phyloP scores from a whole-genome alignment of 2,113 vertebrate species.

The Syngnathus scovelli region DNA sequence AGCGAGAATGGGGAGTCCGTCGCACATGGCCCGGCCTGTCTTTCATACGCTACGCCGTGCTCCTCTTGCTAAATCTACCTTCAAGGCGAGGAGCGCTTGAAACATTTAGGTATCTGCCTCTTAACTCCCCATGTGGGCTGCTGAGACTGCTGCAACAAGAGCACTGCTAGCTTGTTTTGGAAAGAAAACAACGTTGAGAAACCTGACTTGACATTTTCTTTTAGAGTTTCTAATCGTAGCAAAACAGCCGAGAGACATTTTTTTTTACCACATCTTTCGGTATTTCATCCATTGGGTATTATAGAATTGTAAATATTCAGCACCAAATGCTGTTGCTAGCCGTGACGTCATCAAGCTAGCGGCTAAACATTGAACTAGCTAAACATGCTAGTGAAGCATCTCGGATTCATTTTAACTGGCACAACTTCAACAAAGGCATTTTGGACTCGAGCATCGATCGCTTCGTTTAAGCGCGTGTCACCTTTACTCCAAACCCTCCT shows the following conservation, averaged over 20 bases:
- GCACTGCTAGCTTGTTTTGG: neutral
- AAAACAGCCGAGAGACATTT: constrained; percentile 2
- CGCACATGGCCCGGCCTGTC: constrained; percentile 15
- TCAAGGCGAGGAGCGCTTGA: constrained; percentile 22
- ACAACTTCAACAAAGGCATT: constrained; percentile 11
- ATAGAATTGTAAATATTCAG: too few species aligned
- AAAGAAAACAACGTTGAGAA: constrained; percentile 19
- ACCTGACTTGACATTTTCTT: constrained; percentile 10
- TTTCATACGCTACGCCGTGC: constrained; percentile 11
- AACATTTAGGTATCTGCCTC: constrained; percentile 31
- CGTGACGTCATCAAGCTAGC: too few species aligned
- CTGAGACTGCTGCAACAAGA: neutral
- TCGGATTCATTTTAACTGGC: constrained; percentile 14
- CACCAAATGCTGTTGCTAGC: too few species aligned
- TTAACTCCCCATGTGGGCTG: constrained; percentile 20
- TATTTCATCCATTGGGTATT: too few species aligned
- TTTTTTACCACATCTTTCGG: too few species aligned
- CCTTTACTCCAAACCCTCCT: constrained; percentile 29
- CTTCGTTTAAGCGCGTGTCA: constrained; percentile 24
- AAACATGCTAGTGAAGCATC: too few species aligned
- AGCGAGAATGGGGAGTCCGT: constrained; percentile 26
- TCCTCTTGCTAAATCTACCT: constrained; percentile 17
- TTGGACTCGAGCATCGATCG: constrained; percentile 28
- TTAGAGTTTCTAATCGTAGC: constrained; percentile 10
- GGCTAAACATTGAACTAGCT: too few species aligned